phyloP scores from a whole-genome alignment of 2,888 invertebrate species.

The Salpingus planirostris region DNA sequence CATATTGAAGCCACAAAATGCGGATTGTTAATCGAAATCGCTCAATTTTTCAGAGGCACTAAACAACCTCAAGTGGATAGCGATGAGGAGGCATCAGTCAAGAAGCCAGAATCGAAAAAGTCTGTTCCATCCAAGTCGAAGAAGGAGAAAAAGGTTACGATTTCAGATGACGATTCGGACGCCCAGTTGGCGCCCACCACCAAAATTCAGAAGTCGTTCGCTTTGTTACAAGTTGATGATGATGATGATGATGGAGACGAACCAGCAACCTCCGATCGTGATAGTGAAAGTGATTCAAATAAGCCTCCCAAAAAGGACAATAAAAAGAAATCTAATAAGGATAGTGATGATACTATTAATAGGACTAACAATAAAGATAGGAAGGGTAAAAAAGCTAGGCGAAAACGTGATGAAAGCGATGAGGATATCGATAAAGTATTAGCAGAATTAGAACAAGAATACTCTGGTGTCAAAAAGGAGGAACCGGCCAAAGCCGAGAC shows the following conservation, averaged over 20 bases:
- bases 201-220: constrained; percentile 45
- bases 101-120: constrained; percentile 19
- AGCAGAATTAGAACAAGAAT: constrained; percentile 75
- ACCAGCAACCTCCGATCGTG: constrained; percentile 31
- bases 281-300: constrained; percentile 40
- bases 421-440: constrained; percentile 77
- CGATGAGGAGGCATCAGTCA: constrained; percentile 14
- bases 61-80: too few relatives aligned
- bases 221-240: constrained; percentile 58
- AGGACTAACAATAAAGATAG: constrained; percentile 47
- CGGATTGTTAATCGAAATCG: too few relatives aligned
- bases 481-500: constrained; percentile 30
- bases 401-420: constrained; percentile 68
- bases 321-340: constrained; percentile 38
- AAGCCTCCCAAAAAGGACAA: constrained; percentile 37
- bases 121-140: constrained; percentile 24
- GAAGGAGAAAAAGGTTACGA: constrained; percentile 33
- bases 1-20: too few relatives aligned
- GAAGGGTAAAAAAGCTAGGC: constrained; percentile 63
- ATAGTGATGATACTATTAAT: constrained; percentile 39
- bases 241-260: constrained; percentile 44
- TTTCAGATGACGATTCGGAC: constrained; percentile 26
- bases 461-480: constrained; percentile 55
- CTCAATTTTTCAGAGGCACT: too few relatives aligned
- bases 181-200: constrained; percentile 35